phyloP scores from a whole-genome alignment of 2,888 invertebrate genomes.

The Stomorhina lunata region DNA sequence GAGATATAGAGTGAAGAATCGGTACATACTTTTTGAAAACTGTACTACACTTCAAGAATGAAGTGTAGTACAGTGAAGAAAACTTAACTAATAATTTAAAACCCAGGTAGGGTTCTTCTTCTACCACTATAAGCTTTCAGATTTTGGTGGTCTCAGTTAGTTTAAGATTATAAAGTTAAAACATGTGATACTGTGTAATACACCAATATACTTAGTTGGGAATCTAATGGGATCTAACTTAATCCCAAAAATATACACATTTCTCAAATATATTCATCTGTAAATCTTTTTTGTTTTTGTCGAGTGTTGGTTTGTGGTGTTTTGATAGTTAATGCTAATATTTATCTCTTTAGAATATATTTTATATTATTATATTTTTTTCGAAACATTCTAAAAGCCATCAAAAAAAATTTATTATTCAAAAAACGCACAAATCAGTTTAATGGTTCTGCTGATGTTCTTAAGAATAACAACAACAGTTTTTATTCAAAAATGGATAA shows the following conservation, averaged over 20 bases:
- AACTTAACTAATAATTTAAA: too few species aligned
- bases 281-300: constrained; percentile 22
- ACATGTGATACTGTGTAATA: too few species aligned
- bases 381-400: constrained; percentile 48
- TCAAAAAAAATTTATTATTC: constrained; percentile 64
- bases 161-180: too few species aligned
- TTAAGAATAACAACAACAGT: constrained; percentile 53
- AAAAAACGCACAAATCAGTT: constrained; percentile 66
- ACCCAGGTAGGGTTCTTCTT: too few species aligned
- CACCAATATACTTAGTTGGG: too few species aligned
- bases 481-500: constrained; percentile 42
- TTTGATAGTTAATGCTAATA: not conserved
- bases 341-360: constrained; percentile 10
- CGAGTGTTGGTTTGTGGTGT: not conserved
- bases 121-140: too few species aligned
- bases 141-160: too few species aligned
- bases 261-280: constrained; percentile 25
- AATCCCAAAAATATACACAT: not conserved
- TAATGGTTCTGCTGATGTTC: constrained; percentile 61
- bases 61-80: too few species aligned
- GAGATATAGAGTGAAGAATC: too few species aligned
- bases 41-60: too few species aligned
- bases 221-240: too few species aligned
- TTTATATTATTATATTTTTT: not conserved
- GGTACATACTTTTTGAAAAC: too few species aligned